Conservation (phyloP, 2,888 invertebrate species). For the Caprella mutica region DNA sequence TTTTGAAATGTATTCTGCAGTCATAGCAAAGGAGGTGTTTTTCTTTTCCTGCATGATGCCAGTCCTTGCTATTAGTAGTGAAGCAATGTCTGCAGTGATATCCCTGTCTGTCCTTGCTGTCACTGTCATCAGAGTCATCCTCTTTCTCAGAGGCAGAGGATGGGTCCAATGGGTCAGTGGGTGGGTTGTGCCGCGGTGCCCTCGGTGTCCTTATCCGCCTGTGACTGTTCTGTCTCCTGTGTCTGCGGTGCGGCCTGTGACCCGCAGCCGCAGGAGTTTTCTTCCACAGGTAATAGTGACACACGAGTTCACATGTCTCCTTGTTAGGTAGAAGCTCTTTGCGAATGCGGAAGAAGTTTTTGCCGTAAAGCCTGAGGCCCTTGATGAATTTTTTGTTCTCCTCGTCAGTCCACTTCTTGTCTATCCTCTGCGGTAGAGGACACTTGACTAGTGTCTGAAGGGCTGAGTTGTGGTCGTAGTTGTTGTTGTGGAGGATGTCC, state of each 20-base stretch:
- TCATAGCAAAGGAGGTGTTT: slow-evolving; percentile 59
- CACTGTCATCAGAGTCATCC: slow-evolving; percentile 34
- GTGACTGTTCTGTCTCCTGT: slow-evolving; percentile 68
- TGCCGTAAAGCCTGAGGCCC: slow-evolving; percentile 94
- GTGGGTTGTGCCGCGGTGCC: slow-evolving; percentile 59
- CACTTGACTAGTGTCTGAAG: slow-evolving; percentile 92
- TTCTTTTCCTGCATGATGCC: slow-evolving; percentile 62
- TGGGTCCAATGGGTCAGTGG: slow-evolving; percentile 33
- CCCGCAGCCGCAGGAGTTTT: slow-evolving; percentile 96
- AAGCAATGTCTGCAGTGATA: slow-evolving; percentile 34
- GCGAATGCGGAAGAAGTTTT: slow-evolving; percentile 95
- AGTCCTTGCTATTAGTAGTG: slow-evolving; percentile 43
- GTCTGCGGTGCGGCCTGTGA: slow-evolving; percentile 81
- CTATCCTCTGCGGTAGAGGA: slow-evolving; percentile 91
- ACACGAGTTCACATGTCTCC: slow-evolving; percentile 92
- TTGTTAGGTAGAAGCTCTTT: slow-evolving; percentile 93
- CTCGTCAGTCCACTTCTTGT: slow-evolving; percentile 96
- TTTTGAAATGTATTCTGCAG: slow-evolving; percentile 62
- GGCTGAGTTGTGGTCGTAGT: slow-evolving; percentile 92
- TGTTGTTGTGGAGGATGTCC: slow-evolving; percentile 87
- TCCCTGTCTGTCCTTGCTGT: slow-evolving; percentile 32
- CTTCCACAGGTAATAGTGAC: slow-evolving; percentile 99
- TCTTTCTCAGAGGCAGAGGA: slow-evolving; percentile 34
- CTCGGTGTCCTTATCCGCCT: slow-evolving; percentile 77
- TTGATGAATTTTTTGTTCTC: slow-evolving; percentile 97